phyloP scores from a whole-genome alignment of 1,140 invertebrate genomes.

The Drosophila sechellia region DNA sequence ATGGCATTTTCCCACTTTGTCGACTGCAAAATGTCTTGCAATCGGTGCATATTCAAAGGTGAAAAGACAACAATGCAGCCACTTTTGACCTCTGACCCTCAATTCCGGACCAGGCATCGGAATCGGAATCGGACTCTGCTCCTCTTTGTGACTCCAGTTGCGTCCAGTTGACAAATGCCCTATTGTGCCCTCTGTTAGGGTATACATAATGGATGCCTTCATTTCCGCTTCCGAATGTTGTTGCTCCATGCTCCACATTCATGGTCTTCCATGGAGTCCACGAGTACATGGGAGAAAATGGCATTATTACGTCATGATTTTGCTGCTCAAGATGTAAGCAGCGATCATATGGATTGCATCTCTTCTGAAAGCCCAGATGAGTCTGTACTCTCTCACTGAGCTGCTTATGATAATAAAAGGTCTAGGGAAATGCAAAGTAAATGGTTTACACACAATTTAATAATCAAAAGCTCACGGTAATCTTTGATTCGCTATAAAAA shows the following conservation, averaged over 20 bases:
- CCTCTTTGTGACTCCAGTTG: neutral
- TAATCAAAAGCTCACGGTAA: no score
- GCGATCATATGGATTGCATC: neutral
- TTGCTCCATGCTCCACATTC: neutral
- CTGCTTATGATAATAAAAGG: no score
- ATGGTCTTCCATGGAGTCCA: neutral
- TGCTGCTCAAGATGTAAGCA: neutral
- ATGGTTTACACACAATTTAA: neutral
- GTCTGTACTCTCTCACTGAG: no score
- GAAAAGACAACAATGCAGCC: slow-evolving; percentile 19
- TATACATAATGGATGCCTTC: slow-evolving; percentile 44
- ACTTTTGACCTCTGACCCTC: slow-evolving; percentile 2
- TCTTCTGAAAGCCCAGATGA: neutral
- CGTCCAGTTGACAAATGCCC: slow-evolving; percentile 16
- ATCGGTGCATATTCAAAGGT: neutral
- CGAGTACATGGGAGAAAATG: neutral
- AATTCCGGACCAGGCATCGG: neutral
- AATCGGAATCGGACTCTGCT: neutral
- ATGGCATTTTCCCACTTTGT: no score
- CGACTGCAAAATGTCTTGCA: neutral
- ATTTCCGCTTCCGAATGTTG: slow-evolving; percentile 33
- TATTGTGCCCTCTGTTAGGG: slow-evolving; percentile 5
- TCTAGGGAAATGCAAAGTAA: no score
- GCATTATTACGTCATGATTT: slow-evolving; percentile 10
- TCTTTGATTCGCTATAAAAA: no score